phyloP scores from a whole-genome alignment of 2,113 vertebrate genomes.

The Osmerus mordax region DNA sequence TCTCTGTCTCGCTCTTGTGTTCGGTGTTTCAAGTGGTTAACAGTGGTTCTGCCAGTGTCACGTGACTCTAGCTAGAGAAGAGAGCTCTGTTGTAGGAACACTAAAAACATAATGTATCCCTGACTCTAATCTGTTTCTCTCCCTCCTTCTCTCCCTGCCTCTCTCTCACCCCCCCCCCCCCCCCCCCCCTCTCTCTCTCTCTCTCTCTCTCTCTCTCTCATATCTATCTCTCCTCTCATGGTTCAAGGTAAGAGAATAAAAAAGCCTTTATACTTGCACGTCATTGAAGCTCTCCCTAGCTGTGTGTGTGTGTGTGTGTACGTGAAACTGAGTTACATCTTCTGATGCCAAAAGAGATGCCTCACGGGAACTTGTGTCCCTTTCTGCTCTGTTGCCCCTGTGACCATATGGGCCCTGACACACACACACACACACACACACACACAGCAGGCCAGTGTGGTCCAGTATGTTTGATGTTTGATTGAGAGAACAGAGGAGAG shows the following conservation, averaged over 20 bases:
- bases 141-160: slow-evolving; percentile 31
- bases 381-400: slow-evolving; percentile 21
- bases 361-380: slow-evolving; percentile 5
- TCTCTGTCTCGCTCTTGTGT: background rate
- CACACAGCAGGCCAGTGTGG: slow-evolving; percentile 9
- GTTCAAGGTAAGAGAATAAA: slow-evolving; percentile 2
- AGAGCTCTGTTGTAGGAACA: too few species aligned
- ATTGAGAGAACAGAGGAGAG: slow-evolving; percentile 7
- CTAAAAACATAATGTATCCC: too few species aligned
- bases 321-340: background rate
- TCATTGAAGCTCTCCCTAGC: background rate
- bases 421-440: background rate
- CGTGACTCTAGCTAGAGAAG: too few species aligned
- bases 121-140: background rate
- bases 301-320: background rate
- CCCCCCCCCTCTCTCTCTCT: background rate
- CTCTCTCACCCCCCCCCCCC: too few species aligned
- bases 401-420: slow-evolving; percentile 19
- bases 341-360: slow-evolving; percentile 27
- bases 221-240: slow-evolving; percentile 24
- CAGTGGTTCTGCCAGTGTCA: too few species aligned
- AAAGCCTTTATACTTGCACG: background rate
- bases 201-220: slow-evolving; percentile 48
- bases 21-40: background rate
- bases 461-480: slow-evolving; percentile 17